These are phyloP conservation scores for Myocastor coypus DNA, from an alignment of 2,113 vertebrate genomes.

Conservation along the genomic window DNA sequence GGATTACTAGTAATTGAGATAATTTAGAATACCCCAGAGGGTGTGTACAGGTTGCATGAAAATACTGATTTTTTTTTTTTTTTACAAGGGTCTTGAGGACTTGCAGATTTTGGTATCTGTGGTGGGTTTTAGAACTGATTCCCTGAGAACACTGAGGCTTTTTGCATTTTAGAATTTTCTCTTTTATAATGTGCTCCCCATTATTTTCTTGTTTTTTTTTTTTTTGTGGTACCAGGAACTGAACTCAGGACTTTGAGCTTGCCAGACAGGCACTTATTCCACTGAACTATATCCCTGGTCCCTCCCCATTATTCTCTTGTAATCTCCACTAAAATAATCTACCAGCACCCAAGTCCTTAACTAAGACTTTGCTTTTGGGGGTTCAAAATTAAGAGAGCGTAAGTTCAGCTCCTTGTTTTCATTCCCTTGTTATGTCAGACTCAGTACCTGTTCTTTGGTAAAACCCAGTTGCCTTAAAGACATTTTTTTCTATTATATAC, in stretches of 20 bases:
- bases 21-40: not conserved
- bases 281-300: too few relatives aligned
- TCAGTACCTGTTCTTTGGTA: constrained; percentile 7
- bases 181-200: not conserved
- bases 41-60: not conserved
- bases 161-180: not conserved
- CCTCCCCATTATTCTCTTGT: not conserved
- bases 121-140: not conserved
- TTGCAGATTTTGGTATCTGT: not conserved
- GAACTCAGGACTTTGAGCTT: too few relatives aligned
- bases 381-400: not conserved
- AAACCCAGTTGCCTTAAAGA: not conserved
- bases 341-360: not conserved
- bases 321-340: constrained; percentile 15
- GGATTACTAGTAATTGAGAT: not conserved
- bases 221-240: too few relatives aligned
- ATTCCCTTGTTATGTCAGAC: not conserved
- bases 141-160: not conserved
- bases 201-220: not conserved
- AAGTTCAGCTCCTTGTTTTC: constrained; percentile 20
- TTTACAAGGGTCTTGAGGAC: not conserved
- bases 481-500: not conserved
- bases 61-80: not conserved
- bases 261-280: too few relatives aligned
- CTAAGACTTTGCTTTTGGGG: not conserved